phyloP scores from a whole-genome alignment of 2,113 vertebrate genomes.

The Ranitomeya imitator region DNA sequence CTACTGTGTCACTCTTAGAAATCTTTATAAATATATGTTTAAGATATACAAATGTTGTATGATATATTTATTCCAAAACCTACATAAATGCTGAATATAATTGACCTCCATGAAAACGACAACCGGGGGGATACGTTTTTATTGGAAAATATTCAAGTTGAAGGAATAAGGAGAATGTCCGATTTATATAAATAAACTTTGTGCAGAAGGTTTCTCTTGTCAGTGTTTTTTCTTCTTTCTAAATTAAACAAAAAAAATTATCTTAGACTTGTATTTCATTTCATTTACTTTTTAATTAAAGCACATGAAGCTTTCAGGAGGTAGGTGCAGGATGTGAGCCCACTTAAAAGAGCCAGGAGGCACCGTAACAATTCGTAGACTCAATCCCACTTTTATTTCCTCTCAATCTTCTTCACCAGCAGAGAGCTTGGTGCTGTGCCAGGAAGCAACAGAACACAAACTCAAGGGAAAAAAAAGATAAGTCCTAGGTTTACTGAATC shows the following conservation, averaged over 20 bases:
- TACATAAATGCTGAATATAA: slow-evolving; percentile 36
- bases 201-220: slow-evolving; percentile 23
- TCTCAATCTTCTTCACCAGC: background rate
- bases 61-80: slow-evolving; percentile 50
- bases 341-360: background rate
- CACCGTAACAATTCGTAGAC: background rate
- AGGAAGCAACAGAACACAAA: background rate
- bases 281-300: background rate
- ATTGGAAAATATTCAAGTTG: background rate
- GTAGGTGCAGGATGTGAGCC: background rate
- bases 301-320: background rate
- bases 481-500: background rate
- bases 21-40: slow-evolving; percentile 19
- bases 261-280: background rate
- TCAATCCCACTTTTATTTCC: background rate
- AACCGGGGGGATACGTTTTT: slow-evolving; percentile 16
- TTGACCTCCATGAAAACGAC: slow-evolving; percentile 2
- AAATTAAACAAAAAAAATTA: background rate
- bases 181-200: slow-evolving; percentile 49
- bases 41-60: slow-evolving; percentile 39
- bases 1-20: slow-evolving; percentile 4
- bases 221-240: background rate
- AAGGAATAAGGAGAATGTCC: slow-evolving; percentile 1
- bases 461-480: background rate
- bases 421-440: background rate